phyloP scores from a whole-genome alignment of 2,113 vertebrate species.

The Entomyzon cyanotis region DNA sequence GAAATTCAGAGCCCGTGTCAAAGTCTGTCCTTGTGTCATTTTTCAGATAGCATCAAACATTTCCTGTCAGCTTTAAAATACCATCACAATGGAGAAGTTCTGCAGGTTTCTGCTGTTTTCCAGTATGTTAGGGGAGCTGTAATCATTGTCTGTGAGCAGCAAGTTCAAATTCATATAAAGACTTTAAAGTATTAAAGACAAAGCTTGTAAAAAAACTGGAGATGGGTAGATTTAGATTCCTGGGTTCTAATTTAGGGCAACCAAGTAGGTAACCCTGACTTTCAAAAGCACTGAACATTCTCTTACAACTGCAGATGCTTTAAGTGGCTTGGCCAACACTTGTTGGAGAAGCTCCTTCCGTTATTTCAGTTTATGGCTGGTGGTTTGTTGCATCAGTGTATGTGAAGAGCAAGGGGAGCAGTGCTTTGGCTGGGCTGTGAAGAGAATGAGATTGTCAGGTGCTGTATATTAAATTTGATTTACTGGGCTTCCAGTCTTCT shows the following conservation, averaged over 20 bases:
- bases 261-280: not conserved
- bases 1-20: not conserved
- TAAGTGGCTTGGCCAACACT: not conserved
- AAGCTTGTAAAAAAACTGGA: not conserved
- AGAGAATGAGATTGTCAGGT: not conserved
- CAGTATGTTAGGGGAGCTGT: not conserved
- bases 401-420: not conserved
- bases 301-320: rapidly evolving
- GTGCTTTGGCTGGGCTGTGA: not conserved
- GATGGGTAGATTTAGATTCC: not conserved
- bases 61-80: slow-evolving; percentile 15
- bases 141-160: not conserved
- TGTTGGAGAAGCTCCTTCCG: not conserved
- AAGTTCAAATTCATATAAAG: not conserved
- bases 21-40: not conserved
- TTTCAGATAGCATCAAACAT: not conserved
- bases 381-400: not conserved
- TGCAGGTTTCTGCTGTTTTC: not conserved
- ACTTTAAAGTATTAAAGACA: not conserved
- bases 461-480: not conserved
- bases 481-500: not conserved
- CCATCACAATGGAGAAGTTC: not conserved
- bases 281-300: not conserved
- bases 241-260: not conserved
- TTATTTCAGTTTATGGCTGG: not conserved